Base-by-base conservation (phyloP, 2,113 vertebrate genomes). In the Ophthalmolycus amberensis region DNA sequence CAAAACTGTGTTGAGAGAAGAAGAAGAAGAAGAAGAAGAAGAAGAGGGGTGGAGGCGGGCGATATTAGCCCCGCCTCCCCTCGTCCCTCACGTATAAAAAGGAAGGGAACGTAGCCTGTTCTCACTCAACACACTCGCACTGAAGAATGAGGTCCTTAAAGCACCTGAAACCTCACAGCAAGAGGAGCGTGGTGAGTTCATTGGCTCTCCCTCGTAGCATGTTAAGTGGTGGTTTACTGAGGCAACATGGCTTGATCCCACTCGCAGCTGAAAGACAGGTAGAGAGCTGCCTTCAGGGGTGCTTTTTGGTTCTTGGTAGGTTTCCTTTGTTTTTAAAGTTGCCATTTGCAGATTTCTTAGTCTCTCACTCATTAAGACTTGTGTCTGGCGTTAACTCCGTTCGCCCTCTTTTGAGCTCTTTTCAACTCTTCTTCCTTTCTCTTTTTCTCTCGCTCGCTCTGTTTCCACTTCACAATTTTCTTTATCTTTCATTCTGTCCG, bases 91-190 rank as follows among this genome's bases (percentile, higher is more conserved):
- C 80, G 25, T 93, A 93, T 92, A 93, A 92, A 88, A 27, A 82
- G 83, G 84, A 89, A 90, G 74, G 42, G 80, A 89, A 72, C 89
- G 14, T 58, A 81, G 87, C 59, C 87, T 86, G 25, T 88, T 85
- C 89, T 90, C 90, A 88, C 85, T 88, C 84, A 63, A 74, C 87
- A 90, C 87, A 91, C 87, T 88, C 64, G 48, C 72, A 42, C 75
- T 73, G 89, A 86, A 94, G 92, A 88, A 95, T 95, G 94, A 94
- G 94, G 77, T 95, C 94, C 89, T 92, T 95, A 83, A 95, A 95
- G 93, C 94, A 95, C 94, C 94, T 95, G 91, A 95, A 95, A 74
- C 93, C 91, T 88, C 94, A 95, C 88, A 92, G 88, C 93, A 94
- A 91, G 92, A 93, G 92, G 89, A 95, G 90, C 66, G 91, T 89